Base-by-base conservation (phyloP, 30 jellyfish, hydroid and myxozoan species). In the Cassiopea andromeda region DNA sequence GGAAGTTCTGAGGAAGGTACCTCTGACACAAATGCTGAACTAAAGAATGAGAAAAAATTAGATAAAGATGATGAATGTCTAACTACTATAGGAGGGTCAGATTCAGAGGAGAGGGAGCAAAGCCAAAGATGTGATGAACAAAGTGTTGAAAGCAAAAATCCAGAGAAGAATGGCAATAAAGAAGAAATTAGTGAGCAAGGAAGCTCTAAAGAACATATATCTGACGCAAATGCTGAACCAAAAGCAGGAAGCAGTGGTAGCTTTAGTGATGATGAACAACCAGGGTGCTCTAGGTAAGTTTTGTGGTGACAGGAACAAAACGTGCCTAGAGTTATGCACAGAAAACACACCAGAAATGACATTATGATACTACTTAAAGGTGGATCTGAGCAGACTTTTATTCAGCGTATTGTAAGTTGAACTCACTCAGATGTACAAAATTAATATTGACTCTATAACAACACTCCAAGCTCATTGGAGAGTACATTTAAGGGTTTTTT, bases 31-130 rank as follows among this genome's bases (percentile, higher is more conserved):
- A 27, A 2, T 2, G 15, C 2, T 64, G 73, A 64, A 67, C 57
- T 86, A 10, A 86, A 54, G 76, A 75, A 46, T 47, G 50, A 75
- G 15, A 57, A 66, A 69, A 57, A 73, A 60, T 14, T 9, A 1
- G 67, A 43, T 2, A 19, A 17, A 27, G 78, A 19, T 0, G 75
- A 3, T 14, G 86, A 58, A 58, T 58, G 68, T 58, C 0, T 0
- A 58, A 14, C 68, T 0, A 58, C 13, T 58, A 14, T 6, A 14
- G 68, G 68, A 6, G 68, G 68, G 8, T 58, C 68, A 6, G 14
- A 58, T 58, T 0, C 14, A 58, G 8, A 7, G 0, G 68, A 7
- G 38, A 27, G 38, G 0, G 38, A 27, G 38, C 38, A 27, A 27
- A 27, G 38, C 38, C 38, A 27, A 0, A 27, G 38, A 27, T 27